Conservation (phyloP, 2,888 invertebrate genomes). For the Cephus spinipes region DNA sequence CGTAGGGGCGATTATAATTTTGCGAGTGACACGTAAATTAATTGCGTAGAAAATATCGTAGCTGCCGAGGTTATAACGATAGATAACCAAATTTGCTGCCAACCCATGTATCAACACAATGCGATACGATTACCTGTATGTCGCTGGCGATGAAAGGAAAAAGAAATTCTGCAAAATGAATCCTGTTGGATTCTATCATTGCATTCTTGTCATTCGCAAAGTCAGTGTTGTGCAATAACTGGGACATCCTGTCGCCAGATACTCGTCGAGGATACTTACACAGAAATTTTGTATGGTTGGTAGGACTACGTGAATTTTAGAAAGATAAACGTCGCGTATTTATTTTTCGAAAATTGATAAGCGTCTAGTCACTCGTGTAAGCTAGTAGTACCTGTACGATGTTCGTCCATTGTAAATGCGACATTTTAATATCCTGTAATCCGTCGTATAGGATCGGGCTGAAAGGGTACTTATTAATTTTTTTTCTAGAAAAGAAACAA, state of each 20-base stretch:
- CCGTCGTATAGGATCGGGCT: not conserved
- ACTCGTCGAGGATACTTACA: not conserved
- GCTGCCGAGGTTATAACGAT: not conserved
- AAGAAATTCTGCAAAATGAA: not conserved
- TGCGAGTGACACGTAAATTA: not conserved
- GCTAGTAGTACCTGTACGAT: not conserved
- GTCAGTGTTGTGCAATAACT: not conserved
- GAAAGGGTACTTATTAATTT: not conserved
- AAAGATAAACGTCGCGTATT: not conserved
- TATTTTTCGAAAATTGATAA: not conserved
- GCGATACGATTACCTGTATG: not conserved
- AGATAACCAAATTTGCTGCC: slow-evolving; percentile 1
- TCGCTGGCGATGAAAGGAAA: not conserved
- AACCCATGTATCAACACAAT: not conserved
- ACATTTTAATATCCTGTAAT: not conserved
- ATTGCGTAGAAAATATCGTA: not conserved
- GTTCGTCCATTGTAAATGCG: not conserved
- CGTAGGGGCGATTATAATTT: not conserved
- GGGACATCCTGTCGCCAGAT: not conserved
- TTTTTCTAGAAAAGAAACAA: not conserved
- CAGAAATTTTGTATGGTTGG: not conserved
- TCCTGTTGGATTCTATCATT: not conserved
- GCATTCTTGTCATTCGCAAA: not conserved
- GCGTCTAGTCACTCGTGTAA: not conserved
- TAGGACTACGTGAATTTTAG: not conserved